Percentiles rank a stretch among this genome's conserved stretches.
phyloP scores from a whole-genome alignment of 1,140 invertebrate genomes.

The Drosophila murphyi region DNA sequence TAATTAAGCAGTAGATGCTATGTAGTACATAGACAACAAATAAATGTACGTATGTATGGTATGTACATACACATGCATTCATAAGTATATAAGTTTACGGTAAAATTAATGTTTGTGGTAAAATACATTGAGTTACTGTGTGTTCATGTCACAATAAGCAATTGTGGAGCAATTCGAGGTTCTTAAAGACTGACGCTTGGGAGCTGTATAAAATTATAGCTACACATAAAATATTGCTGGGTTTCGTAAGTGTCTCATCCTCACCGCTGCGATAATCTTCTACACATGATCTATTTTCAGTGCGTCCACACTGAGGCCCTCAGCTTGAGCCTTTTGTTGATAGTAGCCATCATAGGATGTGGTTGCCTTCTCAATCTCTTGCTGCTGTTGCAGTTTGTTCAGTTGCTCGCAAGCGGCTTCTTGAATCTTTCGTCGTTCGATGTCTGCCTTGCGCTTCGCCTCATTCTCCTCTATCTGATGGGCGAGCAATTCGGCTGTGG shows the following conservation, averaged over 20 bases:
- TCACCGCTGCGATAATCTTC: conserved; percentile 22
- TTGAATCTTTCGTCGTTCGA: conserved; percentile 73
- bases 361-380: conserved; percentile 72
- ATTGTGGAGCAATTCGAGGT: conserved; percentile 49
- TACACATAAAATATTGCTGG: conserved; percentile 53
- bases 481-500: conserved; percentile 68
- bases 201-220: conserved; percentile 39
- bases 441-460: conserved; percentile 70
- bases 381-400: conserved; percentile 66
- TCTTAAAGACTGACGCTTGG: conserved; percentile 22
- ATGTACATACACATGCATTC: conserved; percentile 18
- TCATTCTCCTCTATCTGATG: conserved; percentile 78
- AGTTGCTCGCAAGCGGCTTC: conserved; percentile 74
- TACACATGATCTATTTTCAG: conserved; percentile 72
- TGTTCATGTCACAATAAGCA: conserved; percentile 8
- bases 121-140: conserved; percentile 39
- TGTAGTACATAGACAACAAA: conserved; percentile 48
- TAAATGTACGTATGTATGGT: conserved; percentile 21
- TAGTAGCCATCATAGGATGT: conserved; percentile 74
- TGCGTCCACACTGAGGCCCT: conserved; percentile 64
- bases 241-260: conserved; percentile 18
- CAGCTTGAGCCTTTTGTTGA: conserved; percentile 68
- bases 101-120: conserved; percentile 48
- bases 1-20: conserved; percentile 57
- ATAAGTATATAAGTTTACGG: conserved; percentile 27